Evolutionary conservation across 2,113 vertebrate genomes (phyloP).

Genomic region (Reinhardtius hippoglossoides): DNA sequence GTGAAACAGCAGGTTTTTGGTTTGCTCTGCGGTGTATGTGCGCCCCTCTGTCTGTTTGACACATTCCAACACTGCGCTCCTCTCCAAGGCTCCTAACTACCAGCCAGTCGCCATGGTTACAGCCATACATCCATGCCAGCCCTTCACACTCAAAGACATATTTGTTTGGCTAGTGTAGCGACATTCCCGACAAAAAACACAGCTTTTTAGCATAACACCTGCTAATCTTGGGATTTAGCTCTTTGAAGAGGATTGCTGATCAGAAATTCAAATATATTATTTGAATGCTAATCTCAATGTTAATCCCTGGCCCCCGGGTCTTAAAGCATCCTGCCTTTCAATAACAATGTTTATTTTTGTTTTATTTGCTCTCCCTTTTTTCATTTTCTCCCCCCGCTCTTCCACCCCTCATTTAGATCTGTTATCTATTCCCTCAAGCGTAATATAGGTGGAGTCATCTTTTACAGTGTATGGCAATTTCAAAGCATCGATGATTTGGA

Average conservation of each 20-base stretch:
- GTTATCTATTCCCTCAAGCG: conserved; percentile 33
- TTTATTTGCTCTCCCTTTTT: conserved; percentile 79
- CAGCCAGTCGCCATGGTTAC: conserved; percentile 88
- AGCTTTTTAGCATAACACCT: conserved; percentile 90
- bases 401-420: conserved; percentile 34
- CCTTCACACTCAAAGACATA: conserved; percentile 92
- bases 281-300: conserved; percentile 89
- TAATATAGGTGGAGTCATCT: conserved; percentile 34
- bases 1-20: conserved; percentile 80
- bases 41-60: conserved; percentile 79
- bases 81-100: conserved; percentile 79
- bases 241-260: conserved; percentile 86
- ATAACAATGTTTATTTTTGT: conserved; percentile 83
- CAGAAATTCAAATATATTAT: conserved; percentile 93
- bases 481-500: conserved; percentile 26
- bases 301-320: conserved; percentile 87
- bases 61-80: conserved; percentile 81
- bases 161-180: conserved; percentile 95
- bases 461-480: conserved; percentile 47
- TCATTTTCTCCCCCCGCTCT: conserved; percentile 64
- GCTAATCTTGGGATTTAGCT: conserved; percentile 87
- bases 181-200: conserved; percentile 83
- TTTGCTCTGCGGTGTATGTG: conserved; percentile 74
- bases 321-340: conserved; percentile 85
- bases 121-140: conserved; percentile 88